phyloP scores from a whole-genome alignment of 1,140 invertebrate genomes.

The Lucilia sericata region DNA sequence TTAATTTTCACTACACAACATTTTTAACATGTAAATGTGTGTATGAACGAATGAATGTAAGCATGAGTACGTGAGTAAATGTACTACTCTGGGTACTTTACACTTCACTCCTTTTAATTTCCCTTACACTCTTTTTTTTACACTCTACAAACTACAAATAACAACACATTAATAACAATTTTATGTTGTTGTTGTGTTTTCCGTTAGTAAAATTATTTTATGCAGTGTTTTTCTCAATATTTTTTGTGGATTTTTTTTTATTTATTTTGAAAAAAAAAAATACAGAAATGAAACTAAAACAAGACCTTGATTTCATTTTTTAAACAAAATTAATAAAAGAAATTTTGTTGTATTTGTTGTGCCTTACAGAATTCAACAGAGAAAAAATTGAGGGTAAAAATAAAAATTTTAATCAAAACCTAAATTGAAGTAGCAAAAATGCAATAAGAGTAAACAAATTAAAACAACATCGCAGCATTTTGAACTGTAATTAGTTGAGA shows the following conservation, averaged over 20 bases:
- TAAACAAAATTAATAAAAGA: constrained; percentile 5
- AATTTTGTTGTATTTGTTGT: not conserved
- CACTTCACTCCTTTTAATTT: not conserved
- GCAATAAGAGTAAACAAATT: not conserved
- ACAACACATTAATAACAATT: no score
- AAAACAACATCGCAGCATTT: no score
- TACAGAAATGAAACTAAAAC: not conserved
- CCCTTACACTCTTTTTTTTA: not conserved
- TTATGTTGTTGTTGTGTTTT: no score
- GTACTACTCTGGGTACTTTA: not conserved
- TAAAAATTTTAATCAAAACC: no score
- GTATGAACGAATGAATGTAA: not conserved
- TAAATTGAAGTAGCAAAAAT: not conserved
- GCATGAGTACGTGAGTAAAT: not conserved
- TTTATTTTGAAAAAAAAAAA: no score
- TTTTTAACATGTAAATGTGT: not conserved
- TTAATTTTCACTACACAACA: not conserved
- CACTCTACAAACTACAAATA: no score
- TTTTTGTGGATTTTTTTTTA: not conserved
- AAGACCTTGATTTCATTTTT: constrained; percentile 5
- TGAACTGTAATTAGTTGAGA: no score
- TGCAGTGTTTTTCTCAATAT: not conserved
- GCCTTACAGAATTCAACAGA: no score
- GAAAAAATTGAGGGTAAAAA: no score
- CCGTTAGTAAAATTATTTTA: not conserved